Conservation (phyloP, 2,888 invertebrate species). For the Drosophila neotestacea region DNA sequence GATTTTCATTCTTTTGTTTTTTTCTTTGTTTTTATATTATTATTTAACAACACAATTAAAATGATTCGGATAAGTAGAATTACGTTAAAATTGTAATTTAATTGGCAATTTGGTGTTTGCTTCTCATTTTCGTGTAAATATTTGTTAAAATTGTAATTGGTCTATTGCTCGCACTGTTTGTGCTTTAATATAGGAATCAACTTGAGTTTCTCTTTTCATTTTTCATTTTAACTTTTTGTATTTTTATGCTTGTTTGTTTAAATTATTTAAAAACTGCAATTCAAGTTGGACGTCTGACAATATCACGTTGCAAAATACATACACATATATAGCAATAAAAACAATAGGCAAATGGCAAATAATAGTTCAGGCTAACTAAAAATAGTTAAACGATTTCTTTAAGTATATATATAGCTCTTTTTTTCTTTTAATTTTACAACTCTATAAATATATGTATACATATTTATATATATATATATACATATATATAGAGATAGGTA, state of each 20-base stretch:
- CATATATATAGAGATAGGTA: constrained; percentile 37
- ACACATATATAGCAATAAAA: constrained; percentile 53
- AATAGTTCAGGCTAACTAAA: constrained; percentile 68
- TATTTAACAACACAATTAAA: constrained; percentile 47
- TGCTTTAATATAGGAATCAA: constrained; percentile 76
- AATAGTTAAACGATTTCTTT: constrained; percentile 68
- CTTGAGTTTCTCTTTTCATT: constrained; percentile 36
- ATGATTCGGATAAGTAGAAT: constrained; percentile 21
- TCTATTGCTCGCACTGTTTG: constrained; percentile 67
- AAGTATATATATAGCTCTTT: constrained; percentile 51
- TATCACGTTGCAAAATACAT: constrained; percentile 75
- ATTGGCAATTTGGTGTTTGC: constrained; percentile 57
- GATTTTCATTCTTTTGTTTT: constrained; percentile 44
- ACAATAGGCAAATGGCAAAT: constrained; percentile 67
- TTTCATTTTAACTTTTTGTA: background rate
- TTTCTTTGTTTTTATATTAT: constrained; percentile 8
- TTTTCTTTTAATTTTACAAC: constrained; percentile 21
- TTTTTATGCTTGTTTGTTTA: constrained; percentile 17
- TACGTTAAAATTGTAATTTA: constrained; percentile 37
- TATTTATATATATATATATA: constrained; percentile 52
- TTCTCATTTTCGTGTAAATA: constrained; percentile 50
- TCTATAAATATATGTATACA: constrained; percentile 36
- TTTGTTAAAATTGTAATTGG: constrained; percentile 61
- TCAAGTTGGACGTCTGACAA: constrained; percentile 79
- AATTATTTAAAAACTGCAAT: constrained; percentile 64